phyloP scores from a whole-genome alignment of 2,113 vertebrate species.

The Phalacrocorax carbo region DNA sequence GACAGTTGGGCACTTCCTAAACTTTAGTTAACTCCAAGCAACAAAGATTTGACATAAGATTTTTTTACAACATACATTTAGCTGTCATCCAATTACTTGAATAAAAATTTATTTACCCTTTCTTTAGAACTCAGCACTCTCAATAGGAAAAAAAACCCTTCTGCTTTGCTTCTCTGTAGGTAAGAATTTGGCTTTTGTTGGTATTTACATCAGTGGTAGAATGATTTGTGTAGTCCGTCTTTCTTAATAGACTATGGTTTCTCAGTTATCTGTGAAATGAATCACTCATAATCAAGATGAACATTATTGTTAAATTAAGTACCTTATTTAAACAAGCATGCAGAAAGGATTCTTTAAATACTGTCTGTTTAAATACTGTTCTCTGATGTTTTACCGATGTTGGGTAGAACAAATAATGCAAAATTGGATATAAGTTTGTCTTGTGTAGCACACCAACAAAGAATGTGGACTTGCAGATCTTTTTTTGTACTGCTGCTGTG shows the following conservation, averaged over 20 bases:
- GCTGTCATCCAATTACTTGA: not conserved
- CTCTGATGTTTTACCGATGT: not conserved
- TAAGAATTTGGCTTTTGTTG: conserved; percentile 6
- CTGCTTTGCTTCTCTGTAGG: not conserved
- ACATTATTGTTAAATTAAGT: not conserved
- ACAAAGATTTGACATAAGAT: not conserved
- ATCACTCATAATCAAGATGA: not conserved
- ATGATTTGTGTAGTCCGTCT: not conserved
- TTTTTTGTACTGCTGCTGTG: not conserved
- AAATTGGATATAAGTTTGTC: not conserved
- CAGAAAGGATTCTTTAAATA: not conserved
- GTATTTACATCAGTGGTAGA: not conserved
- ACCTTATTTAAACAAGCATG: not conserved
- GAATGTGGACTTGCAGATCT: not conserved
- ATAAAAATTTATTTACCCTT: not conserved
- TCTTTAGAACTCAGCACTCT: not conserved
- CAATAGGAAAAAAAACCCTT: not conserved
- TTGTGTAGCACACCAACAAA: not conserved
- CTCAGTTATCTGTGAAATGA: not conserved
- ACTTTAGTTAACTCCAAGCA: not conserved
- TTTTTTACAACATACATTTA: not conserved
- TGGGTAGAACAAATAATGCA: not conserved
- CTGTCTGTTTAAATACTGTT: not conserved
- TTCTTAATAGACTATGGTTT: not conserved
- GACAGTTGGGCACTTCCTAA: not conserved